Conservation (phyloP, 2,888 invertebrate species). For the Erynnis tages region DNA sequence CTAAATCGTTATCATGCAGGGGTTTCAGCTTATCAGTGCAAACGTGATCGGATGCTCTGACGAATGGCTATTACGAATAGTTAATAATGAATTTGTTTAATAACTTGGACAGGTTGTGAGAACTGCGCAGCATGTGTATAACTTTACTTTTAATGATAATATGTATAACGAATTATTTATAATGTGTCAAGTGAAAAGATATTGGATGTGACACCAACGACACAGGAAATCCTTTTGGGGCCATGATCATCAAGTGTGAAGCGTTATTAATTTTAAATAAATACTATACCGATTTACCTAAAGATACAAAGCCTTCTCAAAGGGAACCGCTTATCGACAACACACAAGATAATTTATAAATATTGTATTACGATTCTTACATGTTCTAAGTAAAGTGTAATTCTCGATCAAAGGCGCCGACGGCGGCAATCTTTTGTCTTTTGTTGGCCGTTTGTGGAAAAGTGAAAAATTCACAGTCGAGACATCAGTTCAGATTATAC, state of each 20-base stretch:
- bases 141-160: too few relatives aligned
- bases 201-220: too few relatives aligned
- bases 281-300: neutral
- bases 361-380: constrained; percentile 54
- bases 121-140: too few relatives aligned
- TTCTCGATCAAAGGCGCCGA: constrained; percentile 36
- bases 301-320: neutral
- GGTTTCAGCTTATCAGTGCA: constrained; percentile 55
- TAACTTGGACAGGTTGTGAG: too few relatives aligned
- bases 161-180: too few relatives aligned
- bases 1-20: constrained; percentile 44
- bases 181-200: too few relatives aligned
- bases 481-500: too few relatives aligned
- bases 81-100: constrained; percentile 18
- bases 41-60: constrained; percentile 49
- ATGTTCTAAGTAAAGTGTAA: constrained; percentile 53
- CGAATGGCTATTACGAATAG: constrained; percentile 22
- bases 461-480: neutral
- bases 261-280: too few relatives aligned
- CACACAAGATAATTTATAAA: constrained; percentile 47
- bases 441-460: constrained; percentile 20
- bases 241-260: too few relatives aligned
- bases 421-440: constrained; percentile 34
- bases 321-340: constrained; percentile 31
- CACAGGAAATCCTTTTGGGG: too few relatives aligned